phyloP scores from a whole-genome alignment of 53 echinoderm and acorn worm species.

The Hippasteria phrygiana region DNA sequence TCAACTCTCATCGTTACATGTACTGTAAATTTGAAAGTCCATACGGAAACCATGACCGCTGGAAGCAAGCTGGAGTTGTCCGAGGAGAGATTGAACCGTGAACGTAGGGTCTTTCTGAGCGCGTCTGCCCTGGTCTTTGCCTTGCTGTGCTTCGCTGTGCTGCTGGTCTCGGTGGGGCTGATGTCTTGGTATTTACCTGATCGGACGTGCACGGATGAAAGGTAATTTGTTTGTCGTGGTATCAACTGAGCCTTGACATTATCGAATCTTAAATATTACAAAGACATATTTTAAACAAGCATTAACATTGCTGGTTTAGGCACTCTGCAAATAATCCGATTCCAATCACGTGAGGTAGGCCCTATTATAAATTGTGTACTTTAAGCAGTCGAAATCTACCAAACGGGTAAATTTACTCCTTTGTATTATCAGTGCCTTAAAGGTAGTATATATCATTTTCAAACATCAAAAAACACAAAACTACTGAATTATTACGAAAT shows the following conservation, averaged over 20 bases:
- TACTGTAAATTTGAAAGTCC: too few species aligned
- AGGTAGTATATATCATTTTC: too few species aligned
- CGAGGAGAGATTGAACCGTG: neutral
- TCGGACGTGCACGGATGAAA: constrained; percentile 16
- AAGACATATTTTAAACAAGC: neutral
- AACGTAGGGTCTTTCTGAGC: neutral
- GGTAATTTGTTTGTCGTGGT: neutral
- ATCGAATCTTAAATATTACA: neutral
- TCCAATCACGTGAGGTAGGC: too few species aligned
- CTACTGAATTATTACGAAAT: too few species aligned
- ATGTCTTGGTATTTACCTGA: constrained; percentile 3
- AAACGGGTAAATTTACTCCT: too few species aligned
- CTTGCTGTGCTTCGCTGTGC: neutral
- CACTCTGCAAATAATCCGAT: too few species aligned
- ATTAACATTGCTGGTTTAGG: neutral
- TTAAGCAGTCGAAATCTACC: too few species aligned
- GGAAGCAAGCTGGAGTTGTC: neutral
- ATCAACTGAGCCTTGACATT: too few species aligned
- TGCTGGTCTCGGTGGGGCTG: neutral
- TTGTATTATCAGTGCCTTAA: too few species aligned
- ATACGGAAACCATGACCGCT: neutral
- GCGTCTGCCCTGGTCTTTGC: neutral
- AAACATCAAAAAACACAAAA: too few species aligned
- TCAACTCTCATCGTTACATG: too few species aligned
- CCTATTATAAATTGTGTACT: too few species aligned